Base-by-base conservation (phyloP, 1,140 invertebrate species). In the Gerris buenoi region DNA sequence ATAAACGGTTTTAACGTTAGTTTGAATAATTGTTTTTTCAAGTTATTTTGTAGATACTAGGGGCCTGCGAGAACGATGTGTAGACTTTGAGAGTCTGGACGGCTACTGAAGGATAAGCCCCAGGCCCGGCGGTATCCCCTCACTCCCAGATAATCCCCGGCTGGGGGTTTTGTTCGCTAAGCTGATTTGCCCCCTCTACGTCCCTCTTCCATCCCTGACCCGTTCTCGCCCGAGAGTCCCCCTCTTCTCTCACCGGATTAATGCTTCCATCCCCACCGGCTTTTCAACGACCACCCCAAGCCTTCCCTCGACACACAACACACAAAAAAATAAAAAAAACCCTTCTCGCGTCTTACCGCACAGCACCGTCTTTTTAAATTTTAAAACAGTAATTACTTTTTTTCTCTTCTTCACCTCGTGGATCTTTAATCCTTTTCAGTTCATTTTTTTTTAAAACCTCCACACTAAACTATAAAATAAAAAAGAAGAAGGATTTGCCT, bases 151-250 rank as follows among this genome's bases (percentile, higher is more conserved):
- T 60, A 60, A 60, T 60, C 58, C 58, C 58, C 23, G 15, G 15
- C 3, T 22, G 15, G 15, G 58, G 58, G 15, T 60, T 60, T 60
- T 60, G 58, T 60, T 60, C 58, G 58, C 58, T 60, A 60, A 60
- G 58, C 58, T 60, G 58, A 60, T 60, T 60, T 60, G 15, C 58
- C 58, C 58, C 58, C 58, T 22, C 58, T 25, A 10, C 58, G 5
- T 60, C 58, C 5, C 58, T 22, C 58, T 25, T 60, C 15, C 5
- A n/a, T n/a, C n/a, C 22, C 58, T 60, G 58, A 60, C 58, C 58
- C 58, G 5, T 60, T 22, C 33, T 46, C 5, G 33, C 33, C 18
- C 33, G 5, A n/a, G 33, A 18, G 33, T 46, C 33, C 33, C 33
- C 23, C 22, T 25, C 58, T 25, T 56, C 46, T 56, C 46, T 56